Conservation (phyloP, 1,140 invertebrate species). For the Melipona quadrifasciata region DNA sequence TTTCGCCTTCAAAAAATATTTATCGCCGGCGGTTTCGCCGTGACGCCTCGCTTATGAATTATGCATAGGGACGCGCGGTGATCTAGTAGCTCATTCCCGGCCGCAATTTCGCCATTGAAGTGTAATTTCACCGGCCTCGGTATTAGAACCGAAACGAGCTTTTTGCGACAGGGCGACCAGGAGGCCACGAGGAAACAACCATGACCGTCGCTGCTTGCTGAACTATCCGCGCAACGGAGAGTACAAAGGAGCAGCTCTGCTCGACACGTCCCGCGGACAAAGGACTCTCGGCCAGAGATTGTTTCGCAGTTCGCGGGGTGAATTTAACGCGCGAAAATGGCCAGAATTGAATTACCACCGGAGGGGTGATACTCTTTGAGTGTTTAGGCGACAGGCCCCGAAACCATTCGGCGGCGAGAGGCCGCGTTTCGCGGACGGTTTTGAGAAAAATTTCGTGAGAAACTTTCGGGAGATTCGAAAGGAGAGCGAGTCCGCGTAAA, state of each 20-base stretch:
- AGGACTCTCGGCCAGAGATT: neutral
- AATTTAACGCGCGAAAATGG: constrained; percentile 29
- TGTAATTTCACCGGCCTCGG: constrained; percentile 64
- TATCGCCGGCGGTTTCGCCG: constrained; percentile 71
- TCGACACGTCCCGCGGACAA: constrained; percentile 4
- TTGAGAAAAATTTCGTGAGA: no score
- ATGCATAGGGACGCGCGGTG: constrained; percentile 72
- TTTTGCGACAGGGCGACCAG: constrained; percentile 56
- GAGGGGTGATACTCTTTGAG: neutral
- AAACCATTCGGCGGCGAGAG: no score
- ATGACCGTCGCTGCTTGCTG: neutral
- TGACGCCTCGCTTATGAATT: constrained; percentile 77
- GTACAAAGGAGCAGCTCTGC: constrained; percentile 9
- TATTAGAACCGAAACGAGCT: constrained; percentile 63
- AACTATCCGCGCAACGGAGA: neutral
- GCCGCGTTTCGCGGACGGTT: neutral
- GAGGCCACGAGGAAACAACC: no score
- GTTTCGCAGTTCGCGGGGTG: constrained; percentile 17
- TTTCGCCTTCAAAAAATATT: constrained; percentile 70
- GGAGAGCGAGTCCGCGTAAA: constrained; percentile 17
- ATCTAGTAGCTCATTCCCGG: constrained; percentile 69
- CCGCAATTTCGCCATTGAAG: constrained; percentile 65
- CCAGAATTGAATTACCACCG: constrained; percentile 23
- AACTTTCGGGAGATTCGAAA: neutral
- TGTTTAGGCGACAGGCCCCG: neutral